Base-by-base conservation (phyloP, 2,888 invertebrate species). In the Zaprionus bogoriensis region DNA sequence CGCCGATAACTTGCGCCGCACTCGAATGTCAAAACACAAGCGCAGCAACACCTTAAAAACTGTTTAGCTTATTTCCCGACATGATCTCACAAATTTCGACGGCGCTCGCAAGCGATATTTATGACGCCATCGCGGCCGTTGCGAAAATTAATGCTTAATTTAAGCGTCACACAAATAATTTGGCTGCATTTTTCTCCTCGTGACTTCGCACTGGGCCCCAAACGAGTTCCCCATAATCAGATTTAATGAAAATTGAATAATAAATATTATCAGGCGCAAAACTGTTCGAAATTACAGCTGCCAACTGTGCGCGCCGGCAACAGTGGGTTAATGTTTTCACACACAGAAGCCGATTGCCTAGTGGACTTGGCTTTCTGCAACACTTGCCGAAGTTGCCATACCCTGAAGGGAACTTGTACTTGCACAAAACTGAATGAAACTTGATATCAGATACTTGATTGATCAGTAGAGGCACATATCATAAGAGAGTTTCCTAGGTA, bases 221-320 rank as follows among this genome's bases (percentile, higher is more conserved):
- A 81, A 85, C 85, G 63, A 52, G 68, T 85, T 79, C 54, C 20
- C 25, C 42, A 48, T 81, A 81, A 81, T 85, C 80, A 82, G 80
- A 81, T 82, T 82, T 81, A 79, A 85, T 82, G 79, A 76, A 85
- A 81, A 81, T 82, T 82, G 79, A 81, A 81, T 81, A 85, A 81
- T 85, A 81, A 79, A 85, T 85, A 82, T 73, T 82, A 82, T 81
- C 85, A 60, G 57, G 46, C 67, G 51, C 62, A 58, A 85, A 73
- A 68, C 75, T 73, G 65, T 60, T 63, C 61, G 64, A 84, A 82
- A 76, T 73, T 73, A 67, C 72, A 53, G 46, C 64, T 63, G 67
- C 53, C 66, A 75, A 28, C 27, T 42, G 45, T 47, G 53, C 9
- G 23, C n/a, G 52, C 12, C 22, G 53, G 45, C 48, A 38, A 41